Evolutionary conservation across 2,888 invertebrate genomes (phyloP).

Genomic region (Galerucella pusilla): DNA sequence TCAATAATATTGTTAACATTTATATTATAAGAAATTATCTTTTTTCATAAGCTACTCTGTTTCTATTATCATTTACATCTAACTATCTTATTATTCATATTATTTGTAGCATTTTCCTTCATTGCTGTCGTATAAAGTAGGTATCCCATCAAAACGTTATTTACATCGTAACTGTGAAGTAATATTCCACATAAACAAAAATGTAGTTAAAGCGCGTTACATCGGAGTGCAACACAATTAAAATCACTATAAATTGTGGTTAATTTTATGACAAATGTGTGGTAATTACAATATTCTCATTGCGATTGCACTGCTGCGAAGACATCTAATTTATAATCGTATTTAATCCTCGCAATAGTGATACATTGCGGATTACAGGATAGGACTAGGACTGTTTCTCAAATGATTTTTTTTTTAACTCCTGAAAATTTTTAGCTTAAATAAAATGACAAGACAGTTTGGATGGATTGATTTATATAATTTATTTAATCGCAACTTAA

Average conservation of each 20-base stretch:
- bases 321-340: constrained; percentile 23
- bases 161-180: background rate
- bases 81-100: background rate
- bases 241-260: constrained; percentile 26
- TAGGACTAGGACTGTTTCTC: background rate
- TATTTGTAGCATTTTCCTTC: background rate
- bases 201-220: background rate
- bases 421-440: no score
- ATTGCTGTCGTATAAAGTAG: background rate
- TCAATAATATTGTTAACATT: no score
- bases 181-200: constrained; percentile 1
- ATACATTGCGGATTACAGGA: constrained; percentile 6
- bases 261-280: constrained; percentile 25
- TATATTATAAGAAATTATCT: no score
- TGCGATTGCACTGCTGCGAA: constrained; percentile 13
- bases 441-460: no score
- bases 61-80: background rate
- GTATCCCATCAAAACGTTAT: background rate
- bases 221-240: constrained; percentile 15
- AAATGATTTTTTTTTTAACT: no score
- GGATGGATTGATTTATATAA: no score
- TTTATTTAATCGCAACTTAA: no score
- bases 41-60: background rate
- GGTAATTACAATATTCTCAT: constrained; percentile 22
- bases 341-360: constrained; percentile 16